phyloP scores from a whole-genome alignment of 2,113 vertebrate species.

The Macrotus californicus region DNA sequence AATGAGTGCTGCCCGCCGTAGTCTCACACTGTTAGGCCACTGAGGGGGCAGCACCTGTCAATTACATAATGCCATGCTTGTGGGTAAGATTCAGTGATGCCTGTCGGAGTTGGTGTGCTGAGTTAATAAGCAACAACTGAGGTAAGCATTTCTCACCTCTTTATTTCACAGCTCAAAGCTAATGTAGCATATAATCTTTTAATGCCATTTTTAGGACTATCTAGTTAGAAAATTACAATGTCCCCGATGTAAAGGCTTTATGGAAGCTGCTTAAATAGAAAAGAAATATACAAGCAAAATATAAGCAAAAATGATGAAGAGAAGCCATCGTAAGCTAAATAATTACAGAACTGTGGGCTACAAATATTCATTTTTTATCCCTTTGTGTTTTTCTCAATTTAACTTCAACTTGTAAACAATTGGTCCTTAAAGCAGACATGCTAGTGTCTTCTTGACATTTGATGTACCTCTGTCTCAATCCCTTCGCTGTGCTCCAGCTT shows the following conservation, averaged over 20 bases:
- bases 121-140: background rate
- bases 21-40: background rate
- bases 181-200: background rate
- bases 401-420: background rate
- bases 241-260: background rate
- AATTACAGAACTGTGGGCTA: background rate
- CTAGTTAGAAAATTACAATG: background rate
- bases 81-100: background rate
- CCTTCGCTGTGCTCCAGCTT: background rate
- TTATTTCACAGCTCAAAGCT: constrained; percentile 16
- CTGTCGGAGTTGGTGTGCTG: background rate
- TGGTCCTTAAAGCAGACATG: background rate
- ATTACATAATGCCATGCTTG: background rate
- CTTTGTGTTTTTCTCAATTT: background rate
- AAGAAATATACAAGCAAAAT: background rate
- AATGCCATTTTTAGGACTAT: background rate
- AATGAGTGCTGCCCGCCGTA: background rate
- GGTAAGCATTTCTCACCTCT: background rate
- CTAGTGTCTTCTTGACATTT: background rate
- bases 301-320: background rate
- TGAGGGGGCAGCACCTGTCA: background rate
- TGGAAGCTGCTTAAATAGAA: constrained; percentile 5
- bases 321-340: background rate
- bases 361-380: background rate
- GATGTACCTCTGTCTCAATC: background rate